Conservation (phyloP, 2,888 invertebrate species). For the Acleris literana region DNA sequence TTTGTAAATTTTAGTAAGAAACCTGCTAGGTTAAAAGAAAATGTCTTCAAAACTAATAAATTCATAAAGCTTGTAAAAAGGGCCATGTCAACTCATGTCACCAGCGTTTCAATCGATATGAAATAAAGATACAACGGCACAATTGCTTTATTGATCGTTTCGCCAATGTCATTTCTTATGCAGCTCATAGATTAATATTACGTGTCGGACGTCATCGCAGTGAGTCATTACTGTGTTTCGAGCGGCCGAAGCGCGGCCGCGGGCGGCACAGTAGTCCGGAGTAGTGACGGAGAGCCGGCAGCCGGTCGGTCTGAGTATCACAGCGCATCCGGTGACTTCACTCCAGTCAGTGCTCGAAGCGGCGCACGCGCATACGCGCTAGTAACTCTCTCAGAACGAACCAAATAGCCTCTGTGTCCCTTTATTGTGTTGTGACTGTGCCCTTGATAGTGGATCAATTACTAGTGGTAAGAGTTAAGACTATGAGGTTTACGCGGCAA, state of each 20-base stretch:
- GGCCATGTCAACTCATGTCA: not conserved
- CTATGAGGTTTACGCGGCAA: not conserved
- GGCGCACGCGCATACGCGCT: slow-evolving; percentile 72
- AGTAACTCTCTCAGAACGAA: slow-evolving; percentile 67
- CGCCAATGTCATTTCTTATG: slow-evolving; percentile 29
- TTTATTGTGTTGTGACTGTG: slow-evolving; percentile 57
- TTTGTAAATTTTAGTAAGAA: not conserved
- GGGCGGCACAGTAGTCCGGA: slow-evolving; percentile 50
- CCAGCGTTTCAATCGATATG: slow-evolving; percentile 1
- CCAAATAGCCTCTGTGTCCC: slow-evolving; percentile 64
- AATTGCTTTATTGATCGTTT: slow-evolving; percentile 24
- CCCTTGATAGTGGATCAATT: slow-evolving; percentile 37
- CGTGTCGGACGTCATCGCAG: slow-evolving; percentile 37
- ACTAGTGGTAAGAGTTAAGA: slow-evolving; percentile 16
- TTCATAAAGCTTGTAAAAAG: not conserved
- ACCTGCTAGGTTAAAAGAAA: not conserved
- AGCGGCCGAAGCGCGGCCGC: slow-evolving; percentile 6
- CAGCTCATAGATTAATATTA: slow-evolving; percentile 34
- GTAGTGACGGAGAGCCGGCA: slow-evolving; percentile 60
- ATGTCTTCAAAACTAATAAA: not conserved
- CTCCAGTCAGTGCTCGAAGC: slow-evolving; percentile 55
- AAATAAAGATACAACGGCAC: slow-evolving; percentile 16
- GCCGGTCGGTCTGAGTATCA: slow-evolving; percentile 68
- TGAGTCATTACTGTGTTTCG: slow-evolving; percentile 54
- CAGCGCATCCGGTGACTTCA: slow-evolving; percentile 62